These are phyloP conservation scores for Brenthis ino DNA, from an alignment of 2,888 invertebrate species.

Conservation along the genomic window DNA sequence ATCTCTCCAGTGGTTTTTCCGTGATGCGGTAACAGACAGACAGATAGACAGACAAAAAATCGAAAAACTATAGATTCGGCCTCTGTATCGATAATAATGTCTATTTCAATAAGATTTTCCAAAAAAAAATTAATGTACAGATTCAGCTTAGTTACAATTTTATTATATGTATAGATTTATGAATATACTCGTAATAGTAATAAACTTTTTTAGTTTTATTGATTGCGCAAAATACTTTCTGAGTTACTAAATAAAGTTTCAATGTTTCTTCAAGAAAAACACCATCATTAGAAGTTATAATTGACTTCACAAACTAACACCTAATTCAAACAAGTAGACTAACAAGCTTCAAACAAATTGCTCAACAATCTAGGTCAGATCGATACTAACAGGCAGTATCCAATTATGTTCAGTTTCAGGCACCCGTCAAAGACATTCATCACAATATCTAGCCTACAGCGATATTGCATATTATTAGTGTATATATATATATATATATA, in stretches of 20 bases:
- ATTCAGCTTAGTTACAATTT: too few relatives aligned
- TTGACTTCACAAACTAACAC: neutral
- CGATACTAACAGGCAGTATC: slow-evolving; percentile 15
- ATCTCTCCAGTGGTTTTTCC: too few relatives aligned
- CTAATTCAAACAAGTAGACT: slow-evolving; percentile 1
- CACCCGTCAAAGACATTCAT: slow-evolving; percentile 26
- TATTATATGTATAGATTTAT: too few relatives aligned
- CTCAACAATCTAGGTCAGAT: slow-evolving; percentile 17
- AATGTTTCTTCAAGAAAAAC: neutral
- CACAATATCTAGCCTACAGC: neutral
- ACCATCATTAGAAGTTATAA: neutral
- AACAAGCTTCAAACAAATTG: slow-evolving; percentile 1
- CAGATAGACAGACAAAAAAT: too few relatives aligned
- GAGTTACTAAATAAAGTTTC: neutral
- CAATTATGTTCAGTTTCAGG: slow-evolving; percentile 25
- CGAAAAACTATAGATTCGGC: too few relatives aligned
- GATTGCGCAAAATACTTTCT: too few relatives aligned
- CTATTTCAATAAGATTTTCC: too few relatives aligned
- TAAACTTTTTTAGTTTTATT: too few relatives aligned
- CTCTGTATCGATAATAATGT: too few relatives aligned
- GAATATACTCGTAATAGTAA: too few relatives aligned
- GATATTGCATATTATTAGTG: neutral
- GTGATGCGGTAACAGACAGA: too few relatives aligned
- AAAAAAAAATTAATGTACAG: too few relatives aligned
- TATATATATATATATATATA: neutral